These are phyloP conservation scores for Coilia nasus DNA, from an alignment of 2,797 vertebrate genomes.

Conservation along the genomic window DNA sequence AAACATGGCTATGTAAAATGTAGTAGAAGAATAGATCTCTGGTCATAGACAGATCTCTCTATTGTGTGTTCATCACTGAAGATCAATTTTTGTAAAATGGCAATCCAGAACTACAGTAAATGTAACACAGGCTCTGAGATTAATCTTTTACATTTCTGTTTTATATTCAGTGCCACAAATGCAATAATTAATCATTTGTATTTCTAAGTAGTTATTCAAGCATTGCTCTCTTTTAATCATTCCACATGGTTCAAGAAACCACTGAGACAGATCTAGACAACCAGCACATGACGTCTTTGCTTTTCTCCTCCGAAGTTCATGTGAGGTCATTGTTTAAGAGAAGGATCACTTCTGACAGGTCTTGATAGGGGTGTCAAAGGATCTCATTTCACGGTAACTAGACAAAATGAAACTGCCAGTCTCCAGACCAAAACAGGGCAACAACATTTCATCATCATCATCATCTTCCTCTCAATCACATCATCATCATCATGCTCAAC, in stretches of 20 bases:
- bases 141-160: neutral
- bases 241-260: neutral
- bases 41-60: neutral
- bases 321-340: neutral
- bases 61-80: neutral
- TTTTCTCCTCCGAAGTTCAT: neutral
- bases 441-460: neutral
- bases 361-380: neutral
- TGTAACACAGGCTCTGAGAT: neutral
- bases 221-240: neutral
- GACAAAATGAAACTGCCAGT: neutral
- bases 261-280: neutral
- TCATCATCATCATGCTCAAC: neutral
- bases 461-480: too few species aligned
- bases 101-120: neutral
- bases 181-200: neutral
- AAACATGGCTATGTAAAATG: neutral
- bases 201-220: neutral
- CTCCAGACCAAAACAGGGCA: neutral
- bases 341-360: neutral
- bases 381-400: constrained; percentile 16
- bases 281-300: neutral
- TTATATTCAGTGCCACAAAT: neutral
- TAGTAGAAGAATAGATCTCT: neutral
- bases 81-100: neutral